Base-by-base conservation (phyloP, 2,888 invertebrate species). In the Standfussiana lucernea region DNA sequence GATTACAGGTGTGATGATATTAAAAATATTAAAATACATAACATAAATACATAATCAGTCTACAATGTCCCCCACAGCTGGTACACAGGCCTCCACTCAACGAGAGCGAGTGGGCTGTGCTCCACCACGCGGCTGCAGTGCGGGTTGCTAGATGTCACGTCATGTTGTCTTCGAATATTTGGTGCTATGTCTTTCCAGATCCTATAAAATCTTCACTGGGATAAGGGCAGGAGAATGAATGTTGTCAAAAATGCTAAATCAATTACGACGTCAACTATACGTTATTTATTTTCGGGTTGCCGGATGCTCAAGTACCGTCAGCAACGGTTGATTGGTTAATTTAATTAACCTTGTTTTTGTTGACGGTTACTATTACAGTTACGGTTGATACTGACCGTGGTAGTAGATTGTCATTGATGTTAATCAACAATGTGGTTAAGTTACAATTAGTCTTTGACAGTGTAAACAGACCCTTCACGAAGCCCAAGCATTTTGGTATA, bases 321-420 rank as follows among this genome's bases (percentile, higher is more conserved):
- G 86, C n/a, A 82, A 77, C 50, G 40, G 72, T 61, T 64, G 65
- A 80, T 67, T 85, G 59, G 62, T 82, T 82, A 79, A 85, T 82
- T 76, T 37, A 72, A 77, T 77, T 80, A 77, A 82, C 81, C 81
- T 83, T 77, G 59, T 82, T 77, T 68, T 61, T 59, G 75, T 61
- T 47, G 35, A 68, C 35, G 15, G 59, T 56, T 18, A 35, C 35
- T 64, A 10, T 47, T 62, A 62, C 59, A 21, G 59, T 18, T 32
- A n/a, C n/a, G 32, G 61, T 11, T 37, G 35, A 37, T 37, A 62
- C 4, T 64, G n/a, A 64, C 11, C 47, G 24, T n/a, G 66, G 28
- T 64, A 24, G 64, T 79, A 50, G 69, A 70, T 45, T 66, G 28
- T 21, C 50, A 53, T 62, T 61, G 56, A 62, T 62, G 40, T 18